Conservation (phyloP, 92 coral and sea anemone genomes). For the Porites rus region DNA sequence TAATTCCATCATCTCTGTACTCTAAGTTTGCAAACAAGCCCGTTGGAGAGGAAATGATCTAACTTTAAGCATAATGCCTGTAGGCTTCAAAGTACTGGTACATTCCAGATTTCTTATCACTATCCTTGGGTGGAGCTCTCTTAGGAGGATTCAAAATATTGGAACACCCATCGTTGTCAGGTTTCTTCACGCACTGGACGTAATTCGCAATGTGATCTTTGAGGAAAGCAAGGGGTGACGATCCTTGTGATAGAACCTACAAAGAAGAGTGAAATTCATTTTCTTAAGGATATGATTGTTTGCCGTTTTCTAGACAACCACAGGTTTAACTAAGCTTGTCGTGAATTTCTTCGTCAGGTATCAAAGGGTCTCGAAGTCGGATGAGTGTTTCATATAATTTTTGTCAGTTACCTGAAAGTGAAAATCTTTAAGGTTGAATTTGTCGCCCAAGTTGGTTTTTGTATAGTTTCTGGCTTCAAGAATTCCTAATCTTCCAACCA, state of each 20-base stretch:
- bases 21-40: no score
- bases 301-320: no score
- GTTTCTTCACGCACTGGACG: conserved; percentile 50
- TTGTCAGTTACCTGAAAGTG: conserved; percentile 63
- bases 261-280: background rate
- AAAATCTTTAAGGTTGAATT: conserved; percentile 69
- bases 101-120: background rate
- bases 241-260: conserved; percentile 61
- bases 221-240: conserved; percentile 74
- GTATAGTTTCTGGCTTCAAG: conserved; percentile 62
- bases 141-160: conserved; percentile 52
- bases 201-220: conserved; percentile 61
- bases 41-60: background rate
- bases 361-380: no score
- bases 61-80: conserved; percentile 30
- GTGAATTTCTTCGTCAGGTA: no score
- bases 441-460: conserved; percentile 49
- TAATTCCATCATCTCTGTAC: no score
- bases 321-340: no score
- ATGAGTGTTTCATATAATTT: no score
- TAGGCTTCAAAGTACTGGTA: conserved; percentile 21
- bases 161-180: conserved; percentile 52
- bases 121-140: conserved; percentile 4
- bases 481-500: conserved; percentile 79
- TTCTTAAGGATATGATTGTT: no score